Evolutionary conservation across 2,888 invertebrate species (phyloP).

Genomic region (Vanessa cardui): DNA sequence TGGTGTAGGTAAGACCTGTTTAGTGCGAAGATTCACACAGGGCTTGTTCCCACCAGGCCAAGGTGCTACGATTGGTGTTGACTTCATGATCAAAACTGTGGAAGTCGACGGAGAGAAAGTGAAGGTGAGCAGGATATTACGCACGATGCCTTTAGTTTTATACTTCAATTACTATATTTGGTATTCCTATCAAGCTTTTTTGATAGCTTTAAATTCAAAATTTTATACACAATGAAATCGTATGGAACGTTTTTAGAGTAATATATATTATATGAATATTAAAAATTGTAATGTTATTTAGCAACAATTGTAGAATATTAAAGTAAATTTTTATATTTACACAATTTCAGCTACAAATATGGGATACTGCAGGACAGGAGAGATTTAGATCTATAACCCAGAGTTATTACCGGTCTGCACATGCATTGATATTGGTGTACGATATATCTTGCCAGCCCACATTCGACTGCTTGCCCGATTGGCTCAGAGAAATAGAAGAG

Average conservation of each 20-base stretch:
- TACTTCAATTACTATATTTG: conserved; percentile 27
- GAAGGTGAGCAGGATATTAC: conserved; percentile 84
- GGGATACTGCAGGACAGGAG: conserved; percentile 99
- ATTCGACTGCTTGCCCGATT: conserved; percentile 98
- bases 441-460: conserved; percentile 99
- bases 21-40: conserved; percentile 98
- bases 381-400: conserved; percentile 98
- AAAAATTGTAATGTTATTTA: too few species aligned
- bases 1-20: conserved; percentile 98
- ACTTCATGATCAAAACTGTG: conserved; percentile 99
- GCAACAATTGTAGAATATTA: not conserved
- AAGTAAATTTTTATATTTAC: not conserved
- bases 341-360: conserved; percentile 94
- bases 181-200: conserved; percentile 13
- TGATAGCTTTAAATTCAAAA: not conserved
- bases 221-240: too few species aligned
- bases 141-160: conserved; percentile 19
- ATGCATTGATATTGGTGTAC: conserved; percentile 97
- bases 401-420: conserved; percentile 98
- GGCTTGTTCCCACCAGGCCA: conserved; percentile 99
- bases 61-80: conserved; percentile 99
- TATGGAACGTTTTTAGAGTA: too few species aligned
- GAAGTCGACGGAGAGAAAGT: conserved; percentile 98
- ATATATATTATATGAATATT: too few species aligned
- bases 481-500: conserved; percentile 98